These are phyloP conservation scores for Motacilla tschutschensis DNA, from an alignment of 2,113 vertebrate genomes.

Conservation along the genomic window DNA sequence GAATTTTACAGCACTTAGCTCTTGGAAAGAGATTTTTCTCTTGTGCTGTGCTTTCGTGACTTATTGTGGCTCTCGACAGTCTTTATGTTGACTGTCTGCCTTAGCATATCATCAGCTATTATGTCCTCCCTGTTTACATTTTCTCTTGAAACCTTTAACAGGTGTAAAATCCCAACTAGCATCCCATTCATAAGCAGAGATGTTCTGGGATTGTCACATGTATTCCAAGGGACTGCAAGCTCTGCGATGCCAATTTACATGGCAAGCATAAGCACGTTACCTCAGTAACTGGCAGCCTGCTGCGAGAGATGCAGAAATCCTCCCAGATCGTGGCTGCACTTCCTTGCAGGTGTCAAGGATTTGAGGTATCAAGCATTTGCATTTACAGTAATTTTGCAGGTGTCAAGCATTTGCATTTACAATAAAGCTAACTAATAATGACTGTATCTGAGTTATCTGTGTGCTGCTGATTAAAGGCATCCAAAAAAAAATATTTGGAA, in stretches of 20 bases:
- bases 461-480: background rate
- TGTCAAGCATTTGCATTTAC: background rate
- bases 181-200: background rate
- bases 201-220: background rate
- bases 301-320: background rate
- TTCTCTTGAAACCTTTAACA: background rate
- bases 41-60: background rate
- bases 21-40: background rate
- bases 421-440: background rate
- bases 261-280: fast-evolving
- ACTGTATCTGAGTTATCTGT: background rate
- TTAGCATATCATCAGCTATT: background rate
- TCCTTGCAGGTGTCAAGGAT: background rate
- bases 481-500: background rate
- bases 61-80: background rate
- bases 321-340: background rate
- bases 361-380: background rate
- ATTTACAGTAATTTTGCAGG: too few species aligned
- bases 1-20: background rate
- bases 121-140: background rate
- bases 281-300: background rate
- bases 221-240: background rate
- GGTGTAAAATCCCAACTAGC: background rate
- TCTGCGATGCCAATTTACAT: fast-evolving
- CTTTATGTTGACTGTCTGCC: background rate